A percentile compares a stretch with the other conserved stretches of the same genome.
These are phyloP conservation scores for Drosophila lowei DNA, from an alignment of 1,140 invertebrate species.

Conservation along the genomic window DNA sequence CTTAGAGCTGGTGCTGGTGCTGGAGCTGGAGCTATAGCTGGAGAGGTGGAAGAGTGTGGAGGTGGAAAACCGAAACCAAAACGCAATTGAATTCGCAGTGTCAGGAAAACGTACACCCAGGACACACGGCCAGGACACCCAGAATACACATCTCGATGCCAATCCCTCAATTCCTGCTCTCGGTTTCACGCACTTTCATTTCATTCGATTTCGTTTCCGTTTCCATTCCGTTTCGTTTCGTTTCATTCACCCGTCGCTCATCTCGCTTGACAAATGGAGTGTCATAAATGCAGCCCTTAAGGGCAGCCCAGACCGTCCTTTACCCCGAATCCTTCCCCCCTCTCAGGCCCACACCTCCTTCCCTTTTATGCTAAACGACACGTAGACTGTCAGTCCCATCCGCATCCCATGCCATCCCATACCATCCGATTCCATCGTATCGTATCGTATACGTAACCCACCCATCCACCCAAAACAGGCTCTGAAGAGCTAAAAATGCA, in stretches of 20 bases:
- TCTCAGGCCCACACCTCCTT: conserved; percentile 5
- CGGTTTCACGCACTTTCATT: conserved; percentile 67
- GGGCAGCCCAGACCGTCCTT: conserved; percentile 41
- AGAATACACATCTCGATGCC: conserved; percentile 39
- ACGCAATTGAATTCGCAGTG: conserved; percentile 79
- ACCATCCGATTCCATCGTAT: conserved; percentile 5
- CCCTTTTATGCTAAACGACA: conserved; percentile 76
- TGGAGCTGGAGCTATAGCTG: background rate
- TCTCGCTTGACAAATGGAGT: conserved; percentile 80
- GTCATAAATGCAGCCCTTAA: conserved; percentile 82
- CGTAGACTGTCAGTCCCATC: conserved; percentile 48
- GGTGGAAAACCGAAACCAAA: conserved; percentile 59
- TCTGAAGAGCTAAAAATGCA: conserved; percentile 74
- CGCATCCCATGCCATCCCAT: background rate
- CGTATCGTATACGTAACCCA: conserved; percentile 5
- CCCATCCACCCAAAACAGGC: conserved; percentile 33
- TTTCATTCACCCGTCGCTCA: conserved; percentile 66
- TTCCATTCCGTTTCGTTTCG: conserved; percentile 38
- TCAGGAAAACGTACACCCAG: conserved; percentile 39
- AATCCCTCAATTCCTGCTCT: conserved; percentile 52
- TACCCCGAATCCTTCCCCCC: background rate
- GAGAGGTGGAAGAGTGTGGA: conserved; percentile 34
- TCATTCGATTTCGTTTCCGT: conserved; percentile 31
- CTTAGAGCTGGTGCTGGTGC: conserved; percentile 4
- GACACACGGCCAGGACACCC: conserved; percentile 44